A percentile compares a stretch with the other conserved stretches of the same genome.
Evolutionary conservation across 1,140 invertebrate genomes (phyloP).

Genomic region (Lasaia peninsularis): DNA sequence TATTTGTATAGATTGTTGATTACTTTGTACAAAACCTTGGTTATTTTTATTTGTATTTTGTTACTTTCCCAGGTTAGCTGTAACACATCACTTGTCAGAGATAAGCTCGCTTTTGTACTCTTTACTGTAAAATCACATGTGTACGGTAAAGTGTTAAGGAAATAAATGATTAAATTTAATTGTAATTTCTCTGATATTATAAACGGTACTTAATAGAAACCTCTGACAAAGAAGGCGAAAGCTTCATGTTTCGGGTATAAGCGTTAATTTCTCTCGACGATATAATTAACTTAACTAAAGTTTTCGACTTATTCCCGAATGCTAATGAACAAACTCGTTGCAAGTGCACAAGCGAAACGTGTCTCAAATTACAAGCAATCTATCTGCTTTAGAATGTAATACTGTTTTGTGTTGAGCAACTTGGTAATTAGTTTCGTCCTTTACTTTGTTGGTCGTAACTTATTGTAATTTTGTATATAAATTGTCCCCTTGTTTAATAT

Average conservation of each 20-base stretch:
- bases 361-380: conserved; percentile 42
- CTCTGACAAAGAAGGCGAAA: conserved; percentile 12
- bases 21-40: too few species aligned
- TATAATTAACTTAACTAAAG: conserved; percentile 48
- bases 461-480: background rate
- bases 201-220: background rate
- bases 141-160: too few species aligned
- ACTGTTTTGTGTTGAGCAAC: conserved; percentile 8
- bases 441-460: background rate
- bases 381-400: conserved; percentile 11
- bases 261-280: conserved; percentile 36
- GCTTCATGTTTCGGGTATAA: conserved; percentile 30
- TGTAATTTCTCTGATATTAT: background rate
- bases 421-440: conserved; percentile 8
- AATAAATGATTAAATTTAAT: too few species aligned
- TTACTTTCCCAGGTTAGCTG: too few species aligned
- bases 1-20: too few species aligned
- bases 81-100: too few species aligned
- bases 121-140: too few species aligned
- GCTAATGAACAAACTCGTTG: conserved; percentile 56
- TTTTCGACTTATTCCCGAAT: conserved; percentile 50
- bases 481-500: background rate
- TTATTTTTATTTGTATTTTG: too few species aligned
- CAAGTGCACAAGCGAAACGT: conserved; percentile 47
- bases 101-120: too few species aligned